phyloP scores from a whole-genome alignment of 2,797 vertebrate genomes.

The Dermochelys coriacea region DNA sequence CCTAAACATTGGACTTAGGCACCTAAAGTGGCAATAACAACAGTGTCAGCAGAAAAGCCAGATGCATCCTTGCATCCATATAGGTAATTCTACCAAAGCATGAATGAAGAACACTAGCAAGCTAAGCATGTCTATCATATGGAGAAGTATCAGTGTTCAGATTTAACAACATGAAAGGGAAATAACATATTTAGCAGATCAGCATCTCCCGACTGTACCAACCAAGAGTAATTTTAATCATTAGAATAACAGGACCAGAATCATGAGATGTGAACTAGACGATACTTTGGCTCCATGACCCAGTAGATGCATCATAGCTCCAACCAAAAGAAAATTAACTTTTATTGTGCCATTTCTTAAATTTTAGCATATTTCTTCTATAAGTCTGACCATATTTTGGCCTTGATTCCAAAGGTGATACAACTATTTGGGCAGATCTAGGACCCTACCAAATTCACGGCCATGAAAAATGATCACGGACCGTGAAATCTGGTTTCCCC shows the following conservation, averaged over 20 bases:
- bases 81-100: background rate
- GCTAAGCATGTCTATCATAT: background rate
- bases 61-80: fast-evolving
- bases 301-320: background rate
- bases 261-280: background rate
- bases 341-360: background rate
- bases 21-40: background rate
- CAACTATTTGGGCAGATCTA: background rate
- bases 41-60: background rate
- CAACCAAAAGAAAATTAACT: background rate
- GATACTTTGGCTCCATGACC: background rate
- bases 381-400: background rate
- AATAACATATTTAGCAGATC: background rate
- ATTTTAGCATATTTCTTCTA: background rate
- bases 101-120: background rate
- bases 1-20: too few relatives aligned
- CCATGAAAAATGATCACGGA: too few relatives aligned
- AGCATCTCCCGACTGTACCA: background rate
- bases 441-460: too few relatives aligned
- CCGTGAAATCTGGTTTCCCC: too few relatives aligned
- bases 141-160: background rate
- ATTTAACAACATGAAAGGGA: background rate
- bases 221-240: background rate
- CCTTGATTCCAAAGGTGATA: background rate
- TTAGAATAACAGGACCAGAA: background rate